phyloP scores from a whole-genome alignment of 1,140 invertebrate species.

The Lordiphosa stackelbergi region DNA sequence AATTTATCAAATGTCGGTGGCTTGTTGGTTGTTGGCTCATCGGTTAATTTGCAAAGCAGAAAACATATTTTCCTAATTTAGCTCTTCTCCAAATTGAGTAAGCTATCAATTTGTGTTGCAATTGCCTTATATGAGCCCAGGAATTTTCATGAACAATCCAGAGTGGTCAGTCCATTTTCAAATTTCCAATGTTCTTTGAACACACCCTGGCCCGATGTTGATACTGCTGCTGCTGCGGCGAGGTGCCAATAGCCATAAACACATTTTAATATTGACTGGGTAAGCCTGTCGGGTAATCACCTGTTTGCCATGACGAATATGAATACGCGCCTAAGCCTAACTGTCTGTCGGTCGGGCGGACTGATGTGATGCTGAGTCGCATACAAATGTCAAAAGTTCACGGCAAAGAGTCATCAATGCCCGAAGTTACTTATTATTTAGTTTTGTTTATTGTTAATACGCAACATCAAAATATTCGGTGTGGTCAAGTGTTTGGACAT shows the following conservation, averaged over 20 bases:
- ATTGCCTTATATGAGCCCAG: not conserved
- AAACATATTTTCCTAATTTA: constrained; percentile 11
- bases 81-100: constrained; percentile 1
- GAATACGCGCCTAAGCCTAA: constrained; percentile 24
- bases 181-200: constrained; percentile 9
- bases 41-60: constrained; percentile 22
- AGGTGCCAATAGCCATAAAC: constrained; percentile 26
- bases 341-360: constrained; percentile 1
- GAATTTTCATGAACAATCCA: constrained; percentile 1
- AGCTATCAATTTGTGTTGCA: constrained; percentile 11
- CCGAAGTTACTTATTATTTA: constrained; percentile 43
- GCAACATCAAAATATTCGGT: constrained; percentile 37
- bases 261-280: constrained; percentile 33
- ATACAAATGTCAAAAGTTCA: constrained; percentile 61
- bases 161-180: constrained; percentile 6
- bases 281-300: constrained; percentile 60
- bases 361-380: constrained; percentile 16
- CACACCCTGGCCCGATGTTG: constrained; percentile 4
- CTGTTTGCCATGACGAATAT: constrained; percentile 67
- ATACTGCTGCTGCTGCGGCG: constrained; percentile 25
- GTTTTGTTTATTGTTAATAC: constrained; percentile 22
- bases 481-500: constrained; percentile 5
- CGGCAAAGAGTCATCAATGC: constrained; percentile 67
- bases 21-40: constrained; percentile 21
- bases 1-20: constrained; percentile 37